These are phyloP conservation scores for Balaeniceps rex DNA, from an alignment of 2,113 vertebrate species.

Conservation along the genomic window DNA sequence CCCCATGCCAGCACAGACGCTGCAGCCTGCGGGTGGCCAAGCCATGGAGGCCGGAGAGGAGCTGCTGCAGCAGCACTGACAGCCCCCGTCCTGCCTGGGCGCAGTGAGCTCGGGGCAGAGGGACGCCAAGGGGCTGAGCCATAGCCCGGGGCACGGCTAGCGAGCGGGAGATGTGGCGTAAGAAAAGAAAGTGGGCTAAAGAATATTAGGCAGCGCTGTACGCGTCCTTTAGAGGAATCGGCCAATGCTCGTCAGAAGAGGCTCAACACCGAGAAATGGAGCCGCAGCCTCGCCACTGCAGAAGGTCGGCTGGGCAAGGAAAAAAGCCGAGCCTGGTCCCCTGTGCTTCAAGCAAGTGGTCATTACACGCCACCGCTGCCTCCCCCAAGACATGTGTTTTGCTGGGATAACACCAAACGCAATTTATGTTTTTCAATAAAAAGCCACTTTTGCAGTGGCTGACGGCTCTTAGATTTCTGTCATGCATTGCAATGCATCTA, in stretches of 20 bases:
- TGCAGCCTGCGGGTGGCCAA: neutral
- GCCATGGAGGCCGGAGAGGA: neutral
- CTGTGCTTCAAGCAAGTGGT: fast-evolving
- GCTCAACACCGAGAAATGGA: fast-evolving
- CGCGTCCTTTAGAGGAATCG: neutral
- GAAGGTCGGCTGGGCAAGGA: neutral
- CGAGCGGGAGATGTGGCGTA: fast-evolving
- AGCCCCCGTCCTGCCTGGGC: neutral
- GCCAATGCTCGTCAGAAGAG: neutral
- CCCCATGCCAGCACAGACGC: neutral
- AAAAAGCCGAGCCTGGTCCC: neutral
- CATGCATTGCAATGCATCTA: conserved; percentile 40
- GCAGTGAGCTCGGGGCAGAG: neutral
- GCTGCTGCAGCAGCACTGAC: neutral
- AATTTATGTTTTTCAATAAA: conserved; percentile 48
- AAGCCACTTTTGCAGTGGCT: conserved; percentile 27
- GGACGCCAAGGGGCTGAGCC: neutral
- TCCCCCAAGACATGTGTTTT: neutral
- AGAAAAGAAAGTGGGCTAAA: neutral
- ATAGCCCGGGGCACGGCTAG: neutral
- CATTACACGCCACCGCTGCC: neutral
- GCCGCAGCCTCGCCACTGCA: fast-evolving
- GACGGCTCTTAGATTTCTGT: conserved; percentile 34
- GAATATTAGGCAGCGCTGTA: fast-evolving
- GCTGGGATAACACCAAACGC: conserved; percentile 35